Evolutionary conservation across 2,888 invertebrate species (phyloP), one percentile per base, ranked within the genome.

Genomic region (Parnassius glacialis): DNA sequence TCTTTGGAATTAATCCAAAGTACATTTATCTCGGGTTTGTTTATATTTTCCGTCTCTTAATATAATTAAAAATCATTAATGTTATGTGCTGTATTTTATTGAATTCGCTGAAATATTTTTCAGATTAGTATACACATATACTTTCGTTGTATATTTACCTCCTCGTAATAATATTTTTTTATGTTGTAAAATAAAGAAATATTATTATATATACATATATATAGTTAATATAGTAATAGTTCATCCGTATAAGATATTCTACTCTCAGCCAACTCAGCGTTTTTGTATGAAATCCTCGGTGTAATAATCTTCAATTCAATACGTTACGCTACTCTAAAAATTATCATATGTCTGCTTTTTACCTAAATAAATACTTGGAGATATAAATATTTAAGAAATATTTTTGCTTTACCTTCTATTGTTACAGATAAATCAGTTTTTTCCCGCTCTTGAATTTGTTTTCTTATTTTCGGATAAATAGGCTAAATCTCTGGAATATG

Each of bases 401-500:
- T 59, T 59, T 53, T 47, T 47, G 59, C 52, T 59, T 63, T 55
- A 56, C 54, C 63, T 59, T 56, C 48, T 52, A 63, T 59, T 59
- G 55, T 63, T 56, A 63, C 52, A 52, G 45, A 59, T 52, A 59
- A 56, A 59, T 59, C 58, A 55, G 54, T 59, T 58, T 62, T 62
- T 54, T 16, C 48, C 11, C 52, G 55, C 56, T 63, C 20, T 56
- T 48, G 55, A 34, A 51, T 59, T 54, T 56, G 47, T 63, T 63
- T 59, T 52, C 52, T 43, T 56, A 63, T 63, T 59, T 63, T 56
- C 55, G 48, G 47, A 63, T 59, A 59, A 51, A 63, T 59, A 59
- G 63, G 51, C 55, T 52, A 63, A 63, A 63, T 63, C 58, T 59
- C 51, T 59, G 47, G 63, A 63, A 63, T 63, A 34, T 34, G 34